phyloP scores from a whole-genome alignment of 1,140 invertebrate genomes.

The Psix sp. region DNA sequence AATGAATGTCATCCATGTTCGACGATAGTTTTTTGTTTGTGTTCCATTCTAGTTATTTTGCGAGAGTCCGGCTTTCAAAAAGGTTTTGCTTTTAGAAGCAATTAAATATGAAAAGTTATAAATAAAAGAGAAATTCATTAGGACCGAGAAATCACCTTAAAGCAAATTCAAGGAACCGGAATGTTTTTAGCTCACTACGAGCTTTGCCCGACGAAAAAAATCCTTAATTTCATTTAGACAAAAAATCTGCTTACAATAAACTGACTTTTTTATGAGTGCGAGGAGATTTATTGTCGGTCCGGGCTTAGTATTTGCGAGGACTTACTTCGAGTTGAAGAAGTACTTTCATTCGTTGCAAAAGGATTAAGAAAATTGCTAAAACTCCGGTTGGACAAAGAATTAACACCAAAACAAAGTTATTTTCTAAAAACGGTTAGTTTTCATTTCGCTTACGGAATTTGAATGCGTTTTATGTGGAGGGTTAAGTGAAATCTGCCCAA shows the following conservation, averaged over 20 bases:
- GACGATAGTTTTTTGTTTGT: too few species aligned
- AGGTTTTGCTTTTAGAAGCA: too few species aligned
- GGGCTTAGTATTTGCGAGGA: constrained; percentile 42
- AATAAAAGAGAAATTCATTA: background rate
- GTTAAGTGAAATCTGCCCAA: constrained; percentile 6
- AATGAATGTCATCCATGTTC: too few species aligned
- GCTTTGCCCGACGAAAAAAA: constrained; percentile 11
- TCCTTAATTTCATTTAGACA: constrained; percentile 37
- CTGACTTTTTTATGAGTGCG: constrained; percentile 45
- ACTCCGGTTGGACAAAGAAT: constrained; percentile 7
- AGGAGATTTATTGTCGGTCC: constrained; percentile 46
- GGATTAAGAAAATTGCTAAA: constrained; percentile 45
- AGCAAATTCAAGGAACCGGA: constrained; percentile 13
- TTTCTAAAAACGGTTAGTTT: constrained; percentile 7
- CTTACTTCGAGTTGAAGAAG: constrained; percentile 39
- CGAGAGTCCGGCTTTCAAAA: too few species aligned
- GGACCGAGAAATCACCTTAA: constrained; percentile 5
- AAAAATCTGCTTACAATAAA: constrained; percentile 48
- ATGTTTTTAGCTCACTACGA: constrained; percentile 3
- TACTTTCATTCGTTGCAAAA: constrained; percentile 36
- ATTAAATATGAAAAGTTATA: too few species aligned
- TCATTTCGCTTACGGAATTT: constrained; percentile 5
- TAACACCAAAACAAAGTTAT: constrained; percentile 12
- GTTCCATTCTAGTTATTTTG: too few species aligned
- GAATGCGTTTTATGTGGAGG: constrained; percentile 16